phyloP scores from a whole-genome alignment of 2,888 invertebrate species.

The Panorpa germanica region DNA sequence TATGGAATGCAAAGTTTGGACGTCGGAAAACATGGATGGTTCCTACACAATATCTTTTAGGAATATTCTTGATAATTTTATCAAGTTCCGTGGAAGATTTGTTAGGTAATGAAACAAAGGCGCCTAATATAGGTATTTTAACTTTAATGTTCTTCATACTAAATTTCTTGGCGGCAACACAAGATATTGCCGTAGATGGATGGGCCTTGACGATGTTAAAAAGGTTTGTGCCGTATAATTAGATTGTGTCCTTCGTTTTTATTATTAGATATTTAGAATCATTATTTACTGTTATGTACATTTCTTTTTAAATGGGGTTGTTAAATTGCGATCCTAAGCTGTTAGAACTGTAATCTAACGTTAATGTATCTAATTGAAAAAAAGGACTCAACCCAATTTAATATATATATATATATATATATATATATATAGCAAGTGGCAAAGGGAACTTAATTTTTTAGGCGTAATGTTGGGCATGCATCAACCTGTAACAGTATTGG shows the following conservation, averaged over 20 bases:
- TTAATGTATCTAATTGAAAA: too few species aligned
- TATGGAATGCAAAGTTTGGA: constrained; percentile 70
- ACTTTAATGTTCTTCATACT: constrained; percentile 77
- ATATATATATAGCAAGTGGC: too few species aligned
- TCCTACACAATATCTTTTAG: constrained; percentile 83
- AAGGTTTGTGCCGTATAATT: too few species aligned
- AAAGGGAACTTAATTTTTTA: too few species aligned
- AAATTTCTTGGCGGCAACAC: constrained; percentile 95
- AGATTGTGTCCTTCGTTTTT: constrained; percentile 12
- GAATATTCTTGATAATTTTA: constrained; percentile 73
- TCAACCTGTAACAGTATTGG: constrained; percentile 98
- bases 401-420: too few species aligned
- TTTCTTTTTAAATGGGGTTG: too few species aligned
- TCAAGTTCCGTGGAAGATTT: constrained; percentile 58
- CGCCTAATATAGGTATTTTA: constrained; percentile 56
- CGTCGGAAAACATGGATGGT: constrained; percentile 91
- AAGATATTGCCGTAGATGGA: constrained; percentile 98
- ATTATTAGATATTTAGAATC: too few species aligned
- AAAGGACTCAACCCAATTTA: too few species aligned
- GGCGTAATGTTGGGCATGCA: constrained; percentile 90
- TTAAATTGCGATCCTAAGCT: too few species aligned
- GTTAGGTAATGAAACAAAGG: constrained; percentile 41
- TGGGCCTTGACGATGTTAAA: constrained; percentile 99
- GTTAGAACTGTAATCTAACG: too few species aligned
- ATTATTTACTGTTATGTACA: too few species aligned